Evolutionary conservation across 2,797 vertebrate species (phyloP).

Genomic region (Loris lydekkerianus): DNA sequence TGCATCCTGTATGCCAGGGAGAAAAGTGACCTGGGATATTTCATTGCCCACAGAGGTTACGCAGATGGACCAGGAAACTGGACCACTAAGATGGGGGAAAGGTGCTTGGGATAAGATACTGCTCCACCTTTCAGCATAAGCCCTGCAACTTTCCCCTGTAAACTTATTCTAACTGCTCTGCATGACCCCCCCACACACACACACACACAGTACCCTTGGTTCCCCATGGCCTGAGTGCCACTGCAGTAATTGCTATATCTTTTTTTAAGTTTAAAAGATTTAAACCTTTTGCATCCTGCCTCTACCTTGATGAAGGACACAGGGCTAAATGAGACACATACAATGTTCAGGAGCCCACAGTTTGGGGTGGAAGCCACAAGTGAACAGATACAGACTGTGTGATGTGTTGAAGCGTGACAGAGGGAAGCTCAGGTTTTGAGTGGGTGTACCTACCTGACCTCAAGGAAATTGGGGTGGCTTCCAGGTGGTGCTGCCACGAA

Average conservation of each 20-base stretch:
- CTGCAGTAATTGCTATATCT: not conserved
- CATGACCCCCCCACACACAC: not conserved
- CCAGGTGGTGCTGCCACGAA: not conserved
- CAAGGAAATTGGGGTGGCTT: not conserved
- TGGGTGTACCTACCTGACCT: not conserved
- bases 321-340: not conserved
- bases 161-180: not conserved
- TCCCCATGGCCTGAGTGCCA: not conserved
- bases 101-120: not conserved
- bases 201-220: not conserved
- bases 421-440: not conserved
- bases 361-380: not conserved
- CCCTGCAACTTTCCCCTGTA: not conserved
- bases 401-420: not conserved
- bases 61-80: not conserved
- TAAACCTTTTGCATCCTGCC: not conserved
- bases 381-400: not conserved
- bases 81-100: accelerated
- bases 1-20: not conserved
- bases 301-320: not conserved
- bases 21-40: not conserved
- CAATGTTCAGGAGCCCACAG: not conserved
- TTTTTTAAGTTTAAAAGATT: not conserved
- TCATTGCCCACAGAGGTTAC: not conserved
- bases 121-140: not conserved